Evolutionary conservation across 1,140 invertebrate genomes (phyloP), one percentile per base, ranked within the genome.

Genomic region (Pachypeltis micranthus): DNA sequence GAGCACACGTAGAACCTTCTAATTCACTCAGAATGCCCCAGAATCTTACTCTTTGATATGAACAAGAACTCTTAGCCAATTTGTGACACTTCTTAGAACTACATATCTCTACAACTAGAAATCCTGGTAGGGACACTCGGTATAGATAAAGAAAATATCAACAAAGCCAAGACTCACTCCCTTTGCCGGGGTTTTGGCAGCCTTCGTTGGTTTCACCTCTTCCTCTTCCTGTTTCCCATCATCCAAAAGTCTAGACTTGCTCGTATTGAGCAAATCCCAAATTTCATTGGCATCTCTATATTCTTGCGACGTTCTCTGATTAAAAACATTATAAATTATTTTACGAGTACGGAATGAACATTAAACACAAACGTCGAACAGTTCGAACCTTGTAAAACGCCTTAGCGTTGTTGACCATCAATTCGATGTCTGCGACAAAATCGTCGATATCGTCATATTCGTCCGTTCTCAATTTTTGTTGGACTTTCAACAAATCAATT

Each of bases 401-500:
- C 74, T 94, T 93, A 0, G 92, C 89, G 81, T 96, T 96, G 64
- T 84, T 89, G 47, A 94, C 85, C 68, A 96, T 79, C 31, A 94
- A 75, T 71, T 93, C 89, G 70, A 96, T 84, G 76, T 96, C 93
- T 34, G 80, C 77, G 64, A 88, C 83, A 65, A 96, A 79, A 70
- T 95, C 90, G 39, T 93, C 90, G 67, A 95, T 80, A 72, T 93
- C 89, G 67, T 89, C 84, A 76, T 95, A 95, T 65, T 92, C 91
- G 69, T 97, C 94, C 14, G 90, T 95, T 80, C 94, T 96, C 16
- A 98, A 74, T 76, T 96, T 97, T 71, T 97, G 93, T 75, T 96
- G 93, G 24, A 96, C 91, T 77, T 91, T 88, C 24, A 96, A 74
- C 65, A 98, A 78, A 75, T 97, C 94, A 71, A 97, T 97, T 14